A percentile compares a stretch with the other conserved stretches of the same genome.
These are phyloP conservation scores for Caranx ignobilis DNA, from an alignment of 2,113 vertebrate genomes.

Conservation along the genomic window DNA sequence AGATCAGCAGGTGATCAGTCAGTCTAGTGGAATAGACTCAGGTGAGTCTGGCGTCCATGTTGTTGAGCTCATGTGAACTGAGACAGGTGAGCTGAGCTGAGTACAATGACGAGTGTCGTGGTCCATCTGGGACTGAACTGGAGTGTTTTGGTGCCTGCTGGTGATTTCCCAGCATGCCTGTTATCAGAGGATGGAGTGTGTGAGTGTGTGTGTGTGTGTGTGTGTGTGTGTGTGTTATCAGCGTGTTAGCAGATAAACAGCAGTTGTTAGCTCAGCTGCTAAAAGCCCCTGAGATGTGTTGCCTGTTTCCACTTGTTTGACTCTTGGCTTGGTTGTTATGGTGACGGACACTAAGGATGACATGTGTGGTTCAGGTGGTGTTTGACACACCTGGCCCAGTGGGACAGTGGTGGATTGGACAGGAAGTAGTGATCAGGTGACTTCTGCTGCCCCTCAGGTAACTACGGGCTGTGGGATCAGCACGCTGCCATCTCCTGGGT, in stretches of 20 bases:
- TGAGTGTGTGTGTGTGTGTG: background rate
- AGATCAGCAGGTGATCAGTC: no score
- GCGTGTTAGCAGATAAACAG: background rate
- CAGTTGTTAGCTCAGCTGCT: conserved; percentile 31
- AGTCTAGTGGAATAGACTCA: no score
- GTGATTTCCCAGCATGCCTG: conserved; percentile 34
- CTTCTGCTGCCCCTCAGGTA: conserved; percentile 69
- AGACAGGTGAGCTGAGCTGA: no score
- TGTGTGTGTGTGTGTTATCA: background rate
- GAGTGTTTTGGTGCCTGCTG: conserved; percentile 5
- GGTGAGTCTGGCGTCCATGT: no score
- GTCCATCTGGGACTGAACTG: no score
- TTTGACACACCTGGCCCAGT: no score
- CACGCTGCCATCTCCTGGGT: conserved; percentile 93
- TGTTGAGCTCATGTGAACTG: no score
- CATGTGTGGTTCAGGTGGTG: background rate
- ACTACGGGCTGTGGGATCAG: conserved; percentile 82
- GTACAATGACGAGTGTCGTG: no score
- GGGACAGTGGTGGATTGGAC: background rate
- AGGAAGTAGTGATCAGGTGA: background rate
- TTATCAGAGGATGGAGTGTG: background rate
- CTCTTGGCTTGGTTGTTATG: background rate
- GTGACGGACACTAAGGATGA: no score
- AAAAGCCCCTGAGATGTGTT: background rate
- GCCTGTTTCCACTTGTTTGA: background rate